A percentile compares a stretch with the other conserved stretches of the same genome.
Conservation (phyloP, 2,113 vertebrate species). For the Carettochelys insculpta region DNA sequence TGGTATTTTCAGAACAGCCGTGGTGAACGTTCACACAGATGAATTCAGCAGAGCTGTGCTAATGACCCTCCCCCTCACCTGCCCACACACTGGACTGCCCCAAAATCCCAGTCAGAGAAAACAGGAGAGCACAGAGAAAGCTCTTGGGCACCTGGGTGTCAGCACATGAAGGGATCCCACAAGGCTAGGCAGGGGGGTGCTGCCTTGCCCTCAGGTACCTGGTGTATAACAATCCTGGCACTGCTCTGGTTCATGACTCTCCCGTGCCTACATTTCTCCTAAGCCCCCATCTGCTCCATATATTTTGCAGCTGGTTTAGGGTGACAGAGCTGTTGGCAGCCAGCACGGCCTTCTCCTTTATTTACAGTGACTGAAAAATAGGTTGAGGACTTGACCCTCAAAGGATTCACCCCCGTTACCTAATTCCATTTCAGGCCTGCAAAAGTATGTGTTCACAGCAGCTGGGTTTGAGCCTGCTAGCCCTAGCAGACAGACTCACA, state of each 20-base stretch:
- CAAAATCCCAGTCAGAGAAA: neutral
- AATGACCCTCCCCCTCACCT: fast-evolving
- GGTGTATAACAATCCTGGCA: neutral
- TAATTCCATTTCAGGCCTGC: neutral
- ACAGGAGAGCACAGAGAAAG: neutral
- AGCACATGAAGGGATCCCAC: neutral
- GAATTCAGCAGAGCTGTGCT: neutral
- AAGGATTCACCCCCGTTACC: neutral
- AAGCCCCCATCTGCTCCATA: neutral
- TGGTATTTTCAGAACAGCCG: neutral
- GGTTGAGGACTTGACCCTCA: neutral
- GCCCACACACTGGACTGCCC: neutral
- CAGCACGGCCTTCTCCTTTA: neutral
- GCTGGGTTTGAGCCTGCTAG: neutral
- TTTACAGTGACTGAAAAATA: neutral
- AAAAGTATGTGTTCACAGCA: neutral
- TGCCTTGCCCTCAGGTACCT: neutral
- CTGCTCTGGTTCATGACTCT: neutral
- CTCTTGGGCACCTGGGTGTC: neutral
- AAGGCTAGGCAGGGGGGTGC: neutral
- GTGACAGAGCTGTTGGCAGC: neutral
- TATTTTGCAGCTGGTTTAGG: neutral
- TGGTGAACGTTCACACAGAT: fast-evolving
- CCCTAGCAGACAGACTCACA: neutral
- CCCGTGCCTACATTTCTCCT: neutral